phyloP scores from a whole-genome alignment of 2,888 invertebrate genomes.

The Cephus sareptanus region DNA sequence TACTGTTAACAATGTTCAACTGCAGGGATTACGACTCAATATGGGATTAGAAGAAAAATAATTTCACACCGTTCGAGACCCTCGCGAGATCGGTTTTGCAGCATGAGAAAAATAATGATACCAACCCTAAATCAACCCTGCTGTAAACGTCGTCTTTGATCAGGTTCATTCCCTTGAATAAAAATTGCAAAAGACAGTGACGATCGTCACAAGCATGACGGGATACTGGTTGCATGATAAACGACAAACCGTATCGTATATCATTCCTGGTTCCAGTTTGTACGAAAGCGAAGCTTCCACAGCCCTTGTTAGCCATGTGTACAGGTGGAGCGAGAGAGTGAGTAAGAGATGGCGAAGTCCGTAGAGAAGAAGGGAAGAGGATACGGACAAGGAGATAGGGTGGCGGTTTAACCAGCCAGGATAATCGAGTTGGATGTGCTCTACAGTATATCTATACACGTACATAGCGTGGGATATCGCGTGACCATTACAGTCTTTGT shows the following conservation, averaged over 20 bases:
- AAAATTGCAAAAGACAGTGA: not conserved
- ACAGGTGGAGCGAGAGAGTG: not conserved
- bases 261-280: not conserved
- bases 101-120: not conserved
- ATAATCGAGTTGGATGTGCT: not conserved
- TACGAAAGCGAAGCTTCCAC: not conserved
- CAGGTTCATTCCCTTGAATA: not conserved
- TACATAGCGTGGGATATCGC: not conserved
- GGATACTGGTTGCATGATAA: not conserved
- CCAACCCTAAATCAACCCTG: not conserved
- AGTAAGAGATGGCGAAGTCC: not conserved
- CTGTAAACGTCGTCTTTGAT: not conserved
- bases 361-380: conserved; percentile 10
- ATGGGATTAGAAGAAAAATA: not conserved
- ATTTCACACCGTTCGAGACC: not conserved
- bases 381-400: conserved; percentile 24
- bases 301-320: not conserved
- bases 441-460: not conserved
- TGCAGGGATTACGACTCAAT: too few relatives aligned
- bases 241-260: not conserved
- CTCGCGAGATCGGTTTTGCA: not conserved
- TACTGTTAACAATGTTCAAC: too few relatives aligned
- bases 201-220: not conserved
- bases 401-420: not conserved
- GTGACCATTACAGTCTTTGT: not conserved